Percentiles rank a stretch among this genome's conserved stretches.
These are phyloP conservation scores for Cotesia typhae DNA, from an alignment of 1,140 invertebrate genomes.

Conservation along the genomic window DNA sequence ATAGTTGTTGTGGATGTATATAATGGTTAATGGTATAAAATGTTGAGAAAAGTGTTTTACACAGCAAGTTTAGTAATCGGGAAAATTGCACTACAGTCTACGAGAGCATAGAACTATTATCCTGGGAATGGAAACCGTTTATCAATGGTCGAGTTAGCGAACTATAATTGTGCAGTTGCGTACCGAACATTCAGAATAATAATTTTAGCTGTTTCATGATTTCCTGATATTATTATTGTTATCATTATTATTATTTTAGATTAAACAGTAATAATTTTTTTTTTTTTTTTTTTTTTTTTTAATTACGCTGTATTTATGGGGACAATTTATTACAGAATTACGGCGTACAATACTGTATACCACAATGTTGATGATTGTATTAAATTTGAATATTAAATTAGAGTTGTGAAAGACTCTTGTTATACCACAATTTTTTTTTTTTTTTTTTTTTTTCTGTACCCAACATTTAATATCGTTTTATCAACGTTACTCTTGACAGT, in stretches of 20 bases:
- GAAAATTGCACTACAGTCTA: slow-evolving; percentile 1
- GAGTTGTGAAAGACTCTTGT: too few species aligned
- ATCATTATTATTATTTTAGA: background rate
- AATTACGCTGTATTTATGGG: too few species aligned
- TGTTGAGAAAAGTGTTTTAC: background rate
- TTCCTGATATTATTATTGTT: background rate
- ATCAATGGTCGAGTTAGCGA: slow-evolving; percentile 17
- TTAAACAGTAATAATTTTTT: background rate
- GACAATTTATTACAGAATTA: too few species aligned
- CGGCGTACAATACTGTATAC: too few species aligned
- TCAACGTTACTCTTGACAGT: too few species aligned
- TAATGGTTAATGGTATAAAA: slow-evolving; percentile 3
- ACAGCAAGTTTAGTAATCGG: slow-evolving; percentile 11
- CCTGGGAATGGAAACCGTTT: slow-evolving; percentile 14
- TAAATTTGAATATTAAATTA: too few species aligned
- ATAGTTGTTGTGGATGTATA: slow-evolving; percentile 5
- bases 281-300: too few species aligned
- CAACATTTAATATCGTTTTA: too few species aligned
- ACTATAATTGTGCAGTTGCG: slow-evolving; percentile 17
- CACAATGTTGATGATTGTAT: too few species aligned
- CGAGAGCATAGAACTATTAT: background rate
- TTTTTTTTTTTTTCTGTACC: too few species aligned
- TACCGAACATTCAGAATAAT: background rate
- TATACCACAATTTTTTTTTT: too few species aligned
- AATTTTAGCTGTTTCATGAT: background rate